Percentiles rank a stretch among this genome's conserved stretches.
Evolutionary conservation across 2,888 invertebrate species (phyloP).

Genomic region (Cantharis flavilabris): DNA sequence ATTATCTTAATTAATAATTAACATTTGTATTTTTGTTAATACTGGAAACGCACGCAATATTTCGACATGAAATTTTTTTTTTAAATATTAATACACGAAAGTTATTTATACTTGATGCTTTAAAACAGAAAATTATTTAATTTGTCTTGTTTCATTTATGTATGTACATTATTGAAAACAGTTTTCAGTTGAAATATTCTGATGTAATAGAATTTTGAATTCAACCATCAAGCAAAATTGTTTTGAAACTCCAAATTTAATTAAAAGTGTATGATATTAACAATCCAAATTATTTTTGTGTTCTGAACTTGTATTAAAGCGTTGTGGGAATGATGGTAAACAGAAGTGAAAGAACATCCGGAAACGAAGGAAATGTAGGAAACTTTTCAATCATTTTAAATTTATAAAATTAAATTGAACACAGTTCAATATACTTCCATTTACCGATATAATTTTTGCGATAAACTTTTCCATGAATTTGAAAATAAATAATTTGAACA

Average conservation of each 20-base stretch:
- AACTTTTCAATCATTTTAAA: not conserved
- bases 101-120: no score
- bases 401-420: not conserved
- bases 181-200: not conserved
- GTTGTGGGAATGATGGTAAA: not conserved
- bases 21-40: no score
- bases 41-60: no score
- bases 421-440: not conserved
- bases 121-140: not conserved
- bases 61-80: no score
- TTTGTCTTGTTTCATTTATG: not conserved
- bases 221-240: not conserved
- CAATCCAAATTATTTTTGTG: not conserved
- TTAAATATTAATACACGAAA: no score
- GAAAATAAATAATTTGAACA: not conserved
- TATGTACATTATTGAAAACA: not conserved
- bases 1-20: no score
- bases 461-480: not conserved
- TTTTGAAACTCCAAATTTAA: not conserved
- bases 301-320: not conserved
- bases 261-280: not conserved
- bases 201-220: not conserved
- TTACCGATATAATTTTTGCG: not conserved
- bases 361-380: not conserved
- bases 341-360: not conserved